phyloP scores from a whole-genome alignment of 2,888 invertebrate species.

The Adelognathus sp. region DNA sequence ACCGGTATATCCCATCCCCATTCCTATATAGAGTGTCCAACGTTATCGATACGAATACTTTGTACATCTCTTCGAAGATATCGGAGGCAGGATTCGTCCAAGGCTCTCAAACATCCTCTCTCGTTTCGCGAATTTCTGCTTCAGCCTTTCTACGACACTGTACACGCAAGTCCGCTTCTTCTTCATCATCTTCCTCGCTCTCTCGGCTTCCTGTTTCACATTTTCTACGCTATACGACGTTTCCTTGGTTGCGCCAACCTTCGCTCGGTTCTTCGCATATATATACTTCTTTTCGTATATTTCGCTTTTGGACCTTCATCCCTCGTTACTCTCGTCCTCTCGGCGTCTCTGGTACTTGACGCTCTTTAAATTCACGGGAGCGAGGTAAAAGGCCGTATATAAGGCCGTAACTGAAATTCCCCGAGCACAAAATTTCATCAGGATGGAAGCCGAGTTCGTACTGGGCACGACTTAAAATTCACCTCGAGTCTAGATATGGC shows the following conservation, averaged over 20 bases:
- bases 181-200: slow-evolving; percentile 21
- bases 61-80: slow-evolving; percentile 41
- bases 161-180: slow-evolving; percentile 3
- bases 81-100: slow-evolving; percentile 22
- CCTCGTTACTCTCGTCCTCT: neutral
- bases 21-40: slow-evolving; percentile 25
- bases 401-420: neutral
- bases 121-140: slow-evolving; percentile 46
- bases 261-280: neutral
- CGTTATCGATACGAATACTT: slow-evolving; percentile 51
- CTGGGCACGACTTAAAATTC: no score
- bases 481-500: no score
- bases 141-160: slow-evolving; percentile 13
- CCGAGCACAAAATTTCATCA: no score
- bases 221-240: neutral
- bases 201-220: neutral
- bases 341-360: neutral
- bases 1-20: neutral
- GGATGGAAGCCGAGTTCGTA: no score
- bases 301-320: slow-evolving; percentile 10
- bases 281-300: neutral
- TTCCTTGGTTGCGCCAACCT: neutral
- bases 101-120: slow-evolving; percentile 10
- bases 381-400: neutral
- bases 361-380: neutral